These are phyloP conservation scores for Chaetorhynchus papuensis DNA, from an alignment of 2,113 vertebrate species.

Conservation along the genomic window DNA sequence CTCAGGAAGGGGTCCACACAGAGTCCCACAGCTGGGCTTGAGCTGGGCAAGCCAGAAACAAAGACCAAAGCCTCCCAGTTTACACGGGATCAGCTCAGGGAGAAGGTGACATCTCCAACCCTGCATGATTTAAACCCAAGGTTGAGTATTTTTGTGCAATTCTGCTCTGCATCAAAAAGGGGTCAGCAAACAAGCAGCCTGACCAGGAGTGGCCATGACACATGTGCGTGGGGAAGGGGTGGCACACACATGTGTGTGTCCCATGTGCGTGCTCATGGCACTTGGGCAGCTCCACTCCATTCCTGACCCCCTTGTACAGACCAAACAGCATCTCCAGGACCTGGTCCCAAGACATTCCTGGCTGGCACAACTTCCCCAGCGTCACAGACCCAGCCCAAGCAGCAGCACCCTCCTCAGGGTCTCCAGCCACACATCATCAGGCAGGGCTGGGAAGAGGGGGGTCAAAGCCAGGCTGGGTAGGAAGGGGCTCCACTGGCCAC, in stretches of 20 bases:
- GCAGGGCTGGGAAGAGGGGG: not conserved
- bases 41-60: not conserved
- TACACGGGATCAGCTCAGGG: not conserved
- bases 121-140: not conserved
- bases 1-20: not conserved
- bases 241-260: no score
- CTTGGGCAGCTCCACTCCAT: not conserved
- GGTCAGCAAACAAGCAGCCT: not conserved
- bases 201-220: not conserved
- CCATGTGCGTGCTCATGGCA: not conserved
- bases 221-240: accelerated
- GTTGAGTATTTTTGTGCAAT: not conserved
- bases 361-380: not conserved
- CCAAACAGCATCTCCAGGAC: not conserved
- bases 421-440: not conserved
- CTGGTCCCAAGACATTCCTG: not conserved
- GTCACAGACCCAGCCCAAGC: not conserved
- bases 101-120: not conserved
- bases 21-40: not conserved
- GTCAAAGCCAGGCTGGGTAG: not conserved
- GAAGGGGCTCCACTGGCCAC: not conserved
- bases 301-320: not conserved
- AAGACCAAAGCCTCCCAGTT: not conserved
- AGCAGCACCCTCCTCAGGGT: not conserved
- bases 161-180: not conserved